A percentile compares a stretch with the other conserved stretches of the same genome.
phyloP scores from a whole-genome alignment of 1,140 invertebrate species.

The Anadara kagoshimensis region DNA sequence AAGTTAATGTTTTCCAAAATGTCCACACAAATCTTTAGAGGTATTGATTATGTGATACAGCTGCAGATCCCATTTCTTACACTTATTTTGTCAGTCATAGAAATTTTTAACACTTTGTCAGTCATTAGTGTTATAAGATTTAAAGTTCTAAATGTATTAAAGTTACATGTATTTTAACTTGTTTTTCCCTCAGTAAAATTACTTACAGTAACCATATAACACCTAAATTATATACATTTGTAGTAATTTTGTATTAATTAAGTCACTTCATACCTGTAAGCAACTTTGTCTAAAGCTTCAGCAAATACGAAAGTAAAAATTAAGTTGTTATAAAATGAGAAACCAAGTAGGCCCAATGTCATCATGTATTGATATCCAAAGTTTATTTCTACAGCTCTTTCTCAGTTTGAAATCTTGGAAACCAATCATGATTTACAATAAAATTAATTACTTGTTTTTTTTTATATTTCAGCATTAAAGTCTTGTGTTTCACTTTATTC shows the following conservation, averaged over 20 bases:
- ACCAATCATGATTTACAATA: no score
- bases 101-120: background rate
- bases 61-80: no score
- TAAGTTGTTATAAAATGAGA: background rate
- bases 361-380: background rate
- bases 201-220: background rate
- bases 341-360: no score
- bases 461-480: slow-evolving; percentile 15
- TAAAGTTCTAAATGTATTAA: no score
- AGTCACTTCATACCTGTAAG: background rate
- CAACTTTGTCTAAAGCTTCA: background rate
- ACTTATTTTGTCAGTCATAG: background rate
- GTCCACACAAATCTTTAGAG: no score
- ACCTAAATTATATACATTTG: background rate
- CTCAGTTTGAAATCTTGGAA: no score
- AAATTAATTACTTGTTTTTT: background rate
- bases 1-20: no score
- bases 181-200: background rate
- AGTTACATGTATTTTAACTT: no score
- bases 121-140: no score
- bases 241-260: background rate
- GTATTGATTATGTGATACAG: no score
- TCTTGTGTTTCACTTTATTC: slow-evolving; percentile 22
- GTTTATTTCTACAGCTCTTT: background rate
- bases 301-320: background rate